phyloP scores from a whole-genome alignment of 2,113 vertebrate genomes.

The Megaptera novaeangliae region DNA sequence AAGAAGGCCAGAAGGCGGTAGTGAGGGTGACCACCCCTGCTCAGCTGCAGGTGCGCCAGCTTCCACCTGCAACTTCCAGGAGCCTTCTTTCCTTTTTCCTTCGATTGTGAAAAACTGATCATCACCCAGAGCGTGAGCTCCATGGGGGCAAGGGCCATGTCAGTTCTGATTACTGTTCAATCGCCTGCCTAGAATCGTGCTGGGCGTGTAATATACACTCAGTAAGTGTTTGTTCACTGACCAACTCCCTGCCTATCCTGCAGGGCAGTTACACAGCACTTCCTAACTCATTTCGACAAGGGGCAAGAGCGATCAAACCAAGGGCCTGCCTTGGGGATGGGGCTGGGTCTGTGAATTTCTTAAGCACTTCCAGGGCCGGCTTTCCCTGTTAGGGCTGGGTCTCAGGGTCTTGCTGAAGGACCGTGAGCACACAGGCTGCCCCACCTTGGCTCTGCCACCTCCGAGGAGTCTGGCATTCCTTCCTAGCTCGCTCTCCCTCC shows the following conservation, averaged over 20 bases:
- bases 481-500: background rate
- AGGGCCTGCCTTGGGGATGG: background rate
- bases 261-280: accelerated
- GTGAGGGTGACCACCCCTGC: accelerated
- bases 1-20: background rate
- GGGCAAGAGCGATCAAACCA: background rate
- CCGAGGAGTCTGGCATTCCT: background rate
- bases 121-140: background rate
- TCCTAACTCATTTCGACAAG: background rate
- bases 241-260: background rate
- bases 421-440: accelerated
- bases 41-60: background rate
- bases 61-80: background rate
- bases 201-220: background rate
- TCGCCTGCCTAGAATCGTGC: background rate
- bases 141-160: background rate
- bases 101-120: background rate
- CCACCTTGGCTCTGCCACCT: background rate
- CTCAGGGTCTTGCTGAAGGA: background rate
- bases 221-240: accelerated
- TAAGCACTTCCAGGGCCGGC: background rate
- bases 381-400: too few species aligned
- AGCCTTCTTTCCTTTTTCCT: background rate
- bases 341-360: background rate
- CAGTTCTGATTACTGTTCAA: background rate